phyloP scores from a whole-genome alignment of 2,888 invertebrate species.

The Synanthedon tipuliformis region DNA sequence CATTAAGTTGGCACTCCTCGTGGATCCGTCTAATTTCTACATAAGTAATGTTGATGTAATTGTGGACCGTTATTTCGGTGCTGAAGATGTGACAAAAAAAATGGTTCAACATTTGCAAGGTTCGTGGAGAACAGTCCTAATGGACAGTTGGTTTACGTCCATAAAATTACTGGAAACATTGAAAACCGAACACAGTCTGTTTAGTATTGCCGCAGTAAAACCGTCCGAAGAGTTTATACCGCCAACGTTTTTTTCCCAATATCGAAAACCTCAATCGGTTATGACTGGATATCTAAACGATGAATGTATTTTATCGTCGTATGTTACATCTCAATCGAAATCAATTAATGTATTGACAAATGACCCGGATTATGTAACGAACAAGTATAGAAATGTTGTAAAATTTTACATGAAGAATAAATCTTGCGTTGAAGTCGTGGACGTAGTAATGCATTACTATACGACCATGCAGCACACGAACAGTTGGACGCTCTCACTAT shows the following conservation, averaged over 20 bases:
- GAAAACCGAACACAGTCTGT: conserved; percentile 35
- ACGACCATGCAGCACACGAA: conserved; percentile 56
- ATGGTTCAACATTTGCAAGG: conserved; percentile 46
- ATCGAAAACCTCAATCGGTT: conserved; percentile 32
- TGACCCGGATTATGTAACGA: conserved; percentile 41
- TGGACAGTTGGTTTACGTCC: conserved; percentile 54
- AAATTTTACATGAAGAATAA: conserved; percentile 48
- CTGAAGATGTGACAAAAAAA: conserved; percentile 41
- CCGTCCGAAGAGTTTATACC: conserved; percentile 44
- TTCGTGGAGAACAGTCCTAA: conserved; percentile 37
- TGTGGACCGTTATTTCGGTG: conserved; percentile 40
- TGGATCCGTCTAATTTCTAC: conserved; percentile 54
- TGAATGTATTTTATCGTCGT: conserved; percentile 40
- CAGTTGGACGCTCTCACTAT: conserved; percentile 52
- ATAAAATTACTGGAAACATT: conserved; percentile 30
- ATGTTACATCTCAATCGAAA: conserved; percentile 35
- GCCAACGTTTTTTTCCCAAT: conserved; percentile 38
- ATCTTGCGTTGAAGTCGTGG: conserved; percentile 45
- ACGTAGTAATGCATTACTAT: conserved; percentile 57
- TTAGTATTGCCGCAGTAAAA: conserved; percentile 37
- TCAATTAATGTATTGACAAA: conserved; percentile 45
- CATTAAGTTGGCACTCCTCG: conserved; percentile 48
- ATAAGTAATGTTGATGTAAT: conserved; percentile 54
- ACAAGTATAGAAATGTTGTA: conserved; percentile 32
- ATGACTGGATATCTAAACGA: conserved; percentile 44